Evolutionary conservation across 53 echinoderm and acorn worm species (phyloP), one percentile per base, ranked within the genome.

Genomic region (Holothuria leucospilota): DNA sequence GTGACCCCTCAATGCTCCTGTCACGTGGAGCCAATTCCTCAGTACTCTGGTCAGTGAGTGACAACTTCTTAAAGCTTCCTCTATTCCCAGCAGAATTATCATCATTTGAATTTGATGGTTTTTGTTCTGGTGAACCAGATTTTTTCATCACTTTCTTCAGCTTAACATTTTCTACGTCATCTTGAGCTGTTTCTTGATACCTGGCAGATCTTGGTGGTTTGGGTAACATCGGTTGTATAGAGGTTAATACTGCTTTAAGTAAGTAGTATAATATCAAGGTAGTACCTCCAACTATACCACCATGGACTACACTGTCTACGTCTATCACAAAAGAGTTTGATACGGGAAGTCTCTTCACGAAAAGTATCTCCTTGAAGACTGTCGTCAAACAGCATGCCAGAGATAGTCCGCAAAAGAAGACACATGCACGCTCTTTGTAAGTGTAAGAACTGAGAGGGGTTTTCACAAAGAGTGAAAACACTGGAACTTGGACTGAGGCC

Each of bases 181-280:
- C 80, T 14, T 21, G 27, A 4, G 80, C 80, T 12, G 80, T 56
- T 61, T 80, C 80, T 1, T 29, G 62, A 34, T 60, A 26, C 39
- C 62, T 61, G 20, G 77, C 51, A 18, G 62, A 80, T 20, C 61
- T 60, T 20, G 80, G 80, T 15, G 39, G 29, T 29, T 38, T 86
- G 74, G 49, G 82, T 70, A 27, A 65, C 86, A 30, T 73, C 25
- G 87, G 91, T 80, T 51, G 81, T 15, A 77, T 20, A 23, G 53
- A 27, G 20, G 27, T 83, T 81, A 70, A 93, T 15, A 84, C 52
- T n/a, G 21, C 66, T 42, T 78, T 28, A 2, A 90, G 80, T 13
- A 90, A 30, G 69, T 84, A 84, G 59, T 89, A 90, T 27, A 89
- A 52, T 10, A 77, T 81, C 63, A 93, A 67, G 20, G 62, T 87